Base-by-base conservation (phyloP, 2,888 invertebrate species). In the Limnephilus lunatus region DNA sequence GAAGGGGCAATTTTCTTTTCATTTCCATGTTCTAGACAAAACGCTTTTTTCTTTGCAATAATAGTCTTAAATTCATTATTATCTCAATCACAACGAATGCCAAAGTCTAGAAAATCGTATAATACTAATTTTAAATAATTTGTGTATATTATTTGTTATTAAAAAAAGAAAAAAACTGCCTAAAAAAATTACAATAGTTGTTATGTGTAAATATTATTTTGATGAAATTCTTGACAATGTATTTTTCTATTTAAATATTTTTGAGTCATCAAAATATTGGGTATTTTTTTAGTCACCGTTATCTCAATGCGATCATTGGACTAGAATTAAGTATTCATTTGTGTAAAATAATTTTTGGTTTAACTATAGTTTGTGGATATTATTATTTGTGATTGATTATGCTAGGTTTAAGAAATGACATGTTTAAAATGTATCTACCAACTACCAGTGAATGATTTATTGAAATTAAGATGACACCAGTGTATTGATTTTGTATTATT, bases 31-130 rank as follows among this genome's bases (percentile, higher is more conserved):
- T 68, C 25, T 68, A 68, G 68, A 68, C 68, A 25, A n/a, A 68
- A 68, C 19, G 25, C 68, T 68, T 25, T 68, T 68, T 68, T 68
- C 68, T 68, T 68, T 68, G 68, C 68, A 68, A 85, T 39, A 31
- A 85, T 19, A 39, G 19, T 85, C 2, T 82, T 82, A 82, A 39
- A 86, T 14, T 53, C 35, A 11, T 30, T 87, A n/a, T 80, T 32
- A 19, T 80, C 68, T 35, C 35, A 80, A 80, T 25, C 31, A 32
- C 53, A 87, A 53, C 68, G 80, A 89, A 89, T 89, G 88, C 88
- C 88, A 89, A 89, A 89, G 88, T 39, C 25, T 89, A 89, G 88
- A 39, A 89, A 89, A 89, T 89, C 31, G 68, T 89, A 89, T 81
- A 89, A 80, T 81, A 80, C n/a, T 80, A 53, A 30, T 87, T 87